Conservation (phyloP, 2,113 vertebrate species). For the Xenopus tropicalis region DNA sequence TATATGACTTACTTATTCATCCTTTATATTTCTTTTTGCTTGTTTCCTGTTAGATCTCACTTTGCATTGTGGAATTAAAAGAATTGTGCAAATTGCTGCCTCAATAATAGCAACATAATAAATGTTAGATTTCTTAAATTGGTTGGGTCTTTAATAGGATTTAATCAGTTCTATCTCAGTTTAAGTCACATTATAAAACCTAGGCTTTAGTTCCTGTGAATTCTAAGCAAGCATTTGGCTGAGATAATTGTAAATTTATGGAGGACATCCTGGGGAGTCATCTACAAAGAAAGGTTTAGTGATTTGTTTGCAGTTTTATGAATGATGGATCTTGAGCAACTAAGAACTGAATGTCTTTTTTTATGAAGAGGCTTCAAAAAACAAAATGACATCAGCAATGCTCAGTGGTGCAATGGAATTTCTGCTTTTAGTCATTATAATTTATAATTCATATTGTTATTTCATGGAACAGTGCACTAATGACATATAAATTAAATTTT, state of each 20-base stretch:
- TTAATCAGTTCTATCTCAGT: constrained; percentile 21
- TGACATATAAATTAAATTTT: not conserved
- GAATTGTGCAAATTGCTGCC: not conserved
- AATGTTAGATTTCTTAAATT: not conserved
- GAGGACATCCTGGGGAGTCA: constrained; percentile 16
- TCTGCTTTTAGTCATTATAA: not conserved
- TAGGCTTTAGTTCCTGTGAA: constrained; percentile 28
- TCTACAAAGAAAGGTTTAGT: not conserved
- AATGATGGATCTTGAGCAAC: not conserved
- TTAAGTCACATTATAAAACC: not conserved
- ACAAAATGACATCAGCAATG: not conserved
- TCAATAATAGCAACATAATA: constrained; percentile 4
- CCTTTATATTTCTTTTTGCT: not conserved
- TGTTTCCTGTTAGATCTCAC: constrained; percentile 2
- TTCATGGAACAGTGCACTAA: not conserved
- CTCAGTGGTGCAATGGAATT: not conserved
- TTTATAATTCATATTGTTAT: not conserved
- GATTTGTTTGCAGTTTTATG: not conserved
- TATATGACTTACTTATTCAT: not conserved
- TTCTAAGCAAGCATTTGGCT: constrained; percentile 9
- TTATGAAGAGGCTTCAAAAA: not conserved
- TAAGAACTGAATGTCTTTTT: not conserved
- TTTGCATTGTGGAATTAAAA: constrained; percentile 2
- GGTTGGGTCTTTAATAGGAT: constrained; percentile 2
- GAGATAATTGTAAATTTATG: constrained; percentile 12